phyloP scores from a whole-genome alignment of 2,113 vertebrate species.

The Brevimyrus niger region DNA sequence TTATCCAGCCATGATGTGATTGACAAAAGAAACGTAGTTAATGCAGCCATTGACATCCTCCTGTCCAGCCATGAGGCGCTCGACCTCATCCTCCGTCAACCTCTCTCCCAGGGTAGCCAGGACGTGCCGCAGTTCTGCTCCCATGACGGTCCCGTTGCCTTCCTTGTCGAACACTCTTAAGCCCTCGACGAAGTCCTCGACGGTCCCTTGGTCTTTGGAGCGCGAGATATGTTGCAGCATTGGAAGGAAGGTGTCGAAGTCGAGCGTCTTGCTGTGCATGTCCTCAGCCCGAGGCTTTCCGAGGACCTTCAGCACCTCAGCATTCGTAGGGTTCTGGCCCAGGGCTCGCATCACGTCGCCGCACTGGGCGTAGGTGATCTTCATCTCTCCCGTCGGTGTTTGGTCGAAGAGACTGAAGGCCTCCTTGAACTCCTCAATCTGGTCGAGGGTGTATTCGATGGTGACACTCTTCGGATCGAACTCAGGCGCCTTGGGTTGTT shows the following conservation, averaged over 20 bases:
- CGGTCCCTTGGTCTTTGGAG: conserved; percentile 85
- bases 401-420: conserved; percentile 89
- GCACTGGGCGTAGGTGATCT: conserved; percentile 80
- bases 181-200: conserved; percentile 93
- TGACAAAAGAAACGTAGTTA: conserved; percentile 90
- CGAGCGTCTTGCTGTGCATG: conserved; percentile 74
- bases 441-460: conserved; percentile 71
- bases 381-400: conserved; percentile 78
- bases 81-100: conserved; percentile 70
- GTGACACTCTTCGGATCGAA: conserved; percentile 51
- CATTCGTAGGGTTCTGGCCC: conserved; percentile 93
- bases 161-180: conserved; percentile 71
- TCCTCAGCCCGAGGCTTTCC: conserved; percentile 87
- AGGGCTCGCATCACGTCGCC: conserved; percentile 87
- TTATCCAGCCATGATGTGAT: conserved; percentile 80
- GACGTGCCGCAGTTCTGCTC: conserved; percentile 72
- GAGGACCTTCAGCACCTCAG: conserved; percentile 81
- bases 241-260: conserved; percentile 90
- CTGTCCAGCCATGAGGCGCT: conserved; percentile 84
- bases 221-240: conserved; percentile 88
- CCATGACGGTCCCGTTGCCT: conserved; percentile 62
- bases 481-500: conserved; percentile 39
- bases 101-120: conserved; percentile 63
- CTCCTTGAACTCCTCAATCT: conserved; percentile 87
- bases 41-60: conserved; percentile 89